A percentile compares a stretch with the other conserved stretches of the same genome.
Conservation (phyloP, 2,797 vertebrate genomes). For the Oreonectes daqikongensis region DNA sequence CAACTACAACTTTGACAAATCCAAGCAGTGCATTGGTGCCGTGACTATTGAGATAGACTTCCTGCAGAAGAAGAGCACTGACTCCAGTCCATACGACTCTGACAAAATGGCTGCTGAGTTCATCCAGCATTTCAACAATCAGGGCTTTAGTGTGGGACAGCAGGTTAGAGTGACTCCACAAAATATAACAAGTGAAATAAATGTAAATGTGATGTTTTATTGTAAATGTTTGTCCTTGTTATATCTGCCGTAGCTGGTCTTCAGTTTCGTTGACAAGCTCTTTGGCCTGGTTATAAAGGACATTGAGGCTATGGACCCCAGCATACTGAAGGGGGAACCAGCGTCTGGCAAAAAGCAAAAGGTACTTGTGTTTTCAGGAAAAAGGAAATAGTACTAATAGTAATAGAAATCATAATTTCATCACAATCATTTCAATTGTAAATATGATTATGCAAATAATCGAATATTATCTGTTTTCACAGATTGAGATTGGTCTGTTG, state of each 20-base stretch:
- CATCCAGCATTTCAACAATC: slow-evolving; percentile 97
- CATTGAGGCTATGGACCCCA: slow-evolving; percentile 95
- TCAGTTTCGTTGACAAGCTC: slow-evolving; percentile 94
- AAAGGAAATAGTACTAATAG: background rate
- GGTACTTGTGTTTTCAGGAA: slow-evolving; percentile 69
- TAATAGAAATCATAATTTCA: background rate
- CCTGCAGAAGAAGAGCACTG: slow-evolving; percentile 94
- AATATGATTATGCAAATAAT: background rate
- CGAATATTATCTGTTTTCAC: slow-evolving; percentile 36
- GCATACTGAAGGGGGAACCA: slow-evolving; percentile 90
- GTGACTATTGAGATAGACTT: slow-evolving; percentile 98
- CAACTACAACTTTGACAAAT: slow-evolving; percentile 92
- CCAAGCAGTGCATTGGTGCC: slow-evolving; percentile 91
- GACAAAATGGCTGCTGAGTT: slow-evolving; percentile 97
- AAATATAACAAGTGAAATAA: background rate
- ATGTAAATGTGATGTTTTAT: background rate
- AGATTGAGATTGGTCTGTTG: slow-evolving; percentile 93
- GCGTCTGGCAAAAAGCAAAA: slow-evolving; percentile 87
- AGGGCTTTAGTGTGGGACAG: slow-evolving; percentile 89
- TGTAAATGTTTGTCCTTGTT: background rate
- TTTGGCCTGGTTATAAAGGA: slow-evolving; percentile 92
- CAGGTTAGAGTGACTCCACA: slow-evolving; percentile 77
- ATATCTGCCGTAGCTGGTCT: slow-evolving; percentile 82
- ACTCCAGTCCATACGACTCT: slow-evolving; percentile 93
- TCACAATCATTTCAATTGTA: background rate